These are phyloP conservation scores for Cercocebus atys DNA, from an alignment of 2,113 vertebrate species.

Conservation along the genomic window DNA sequence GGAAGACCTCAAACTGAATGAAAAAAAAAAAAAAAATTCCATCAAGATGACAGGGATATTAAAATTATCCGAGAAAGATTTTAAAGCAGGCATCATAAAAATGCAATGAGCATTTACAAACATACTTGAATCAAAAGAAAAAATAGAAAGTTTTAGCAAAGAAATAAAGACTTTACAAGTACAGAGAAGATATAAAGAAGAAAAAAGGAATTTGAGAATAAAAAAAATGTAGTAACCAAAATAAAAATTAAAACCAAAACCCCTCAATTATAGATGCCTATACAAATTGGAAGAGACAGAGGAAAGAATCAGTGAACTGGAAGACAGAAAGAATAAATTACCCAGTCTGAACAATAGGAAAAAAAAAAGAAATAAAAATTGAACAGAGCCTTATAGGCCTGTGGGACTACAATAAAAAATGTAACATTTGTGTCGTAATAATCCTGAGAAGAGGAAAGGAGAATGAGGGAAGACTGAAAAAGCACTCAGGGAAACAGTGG, in stretches of 20 bases:
- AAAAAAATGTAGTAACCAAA: neutral
- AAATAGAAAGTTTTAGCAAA: neutral
- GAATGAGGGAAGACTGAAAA: neutral
- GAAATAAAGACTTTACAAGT: neutral
- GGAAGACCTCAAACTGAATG: neutral
- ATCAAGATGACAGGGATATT: neutral
- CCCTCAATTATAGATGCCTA: neutral
- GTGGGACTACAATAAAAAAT: neutral
- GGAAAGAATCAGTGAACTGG: neutral
- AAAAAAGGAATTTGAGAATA: neutral
- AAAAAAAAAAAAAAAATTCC: neutral
- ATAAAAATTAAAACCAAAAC: neutral
- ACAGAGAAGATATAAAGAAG: neutral
- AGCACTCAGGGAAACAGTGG: neutral
- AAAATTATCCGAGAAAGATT: neutral
- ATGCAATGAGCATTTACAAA: neutral
- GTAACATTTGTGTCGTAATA: neutral
- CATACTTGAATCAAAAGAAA: neutral
- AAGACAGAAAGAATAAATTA: neutral
- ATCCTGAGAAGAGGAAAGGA: neutral
- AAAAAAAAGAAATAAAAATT: neutral
- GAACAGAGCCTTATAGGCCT: neutral
- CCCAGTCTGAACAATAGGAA: neutral
- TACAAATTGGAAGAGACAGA: neutral
- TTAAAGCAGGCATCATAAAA: neutral